These are phyloP conservation scores for Pelvicachromis taeniatus DNA, from an alignment of 2,113 vertebrate genomes.

Conservation along the genomic window DNA sequence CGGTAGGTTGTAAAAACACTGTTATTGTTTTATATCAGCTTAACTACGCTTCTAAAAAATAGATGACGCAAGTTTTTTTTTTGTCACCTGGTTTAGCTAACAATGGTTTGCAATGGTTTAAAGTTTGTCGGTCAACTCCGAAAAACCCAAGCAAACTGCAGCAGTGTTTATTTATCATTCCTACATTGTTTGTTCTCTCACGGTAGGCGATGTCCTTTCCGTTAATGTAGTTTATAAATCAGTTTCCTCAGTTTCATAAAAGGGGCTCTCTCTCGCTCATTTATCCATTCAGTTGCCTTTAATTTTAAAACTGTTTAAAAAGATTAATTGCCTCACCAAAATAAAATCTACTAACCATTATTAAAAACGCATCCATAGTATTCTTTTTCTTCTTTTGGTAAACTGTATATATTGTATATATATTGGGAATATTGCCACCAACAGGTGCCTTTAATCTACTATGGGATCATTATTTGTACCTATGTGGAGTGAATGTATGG, in stretches of 20 bases:
- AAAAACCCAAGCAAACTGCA: conserved; percentile 3
- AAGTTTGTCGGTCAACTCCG: background rate
- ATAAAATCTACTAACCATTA: background rate
- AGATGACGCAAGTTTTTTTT: background rate
- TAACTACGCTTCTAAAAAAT: background rate
- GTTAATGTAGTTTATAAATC: background rate
- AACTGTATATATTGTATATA: background rate
- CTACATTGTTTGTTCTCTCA: background rate
- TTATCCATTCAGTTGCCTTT: background rate
- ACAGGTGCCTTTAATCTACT: background rate
- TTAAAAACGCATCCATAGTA: background rate
- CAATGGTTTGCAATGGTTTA: background rate
- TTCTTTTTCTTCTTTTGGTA: background rate
- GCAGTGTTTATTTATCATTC: conserved; percentile 1
- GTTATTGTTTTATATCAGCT: background rate
- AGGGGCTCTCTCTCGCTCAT: background rate
- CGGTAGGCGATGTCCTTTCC: background rate
- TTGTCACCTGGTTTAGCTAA: background rate
- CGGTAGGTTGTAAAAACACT: conserved; percentile 18
- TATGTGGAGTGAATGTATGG: background rate
- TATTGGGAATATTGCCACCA: background rate
- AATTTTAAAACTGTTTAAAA: background rate
- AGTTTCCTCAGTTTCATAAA: background rate
- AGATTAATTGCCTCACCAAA: background rate
- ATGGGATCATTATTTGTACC: background rate